A percentile compares a stretch with the other conserved stretches of the same genome.
These are phyloP conservation scores for Axinella damicornis DNA, from an alignment of 37 sponge, comb jelly and placozoan species.

Conservation along the genomic window DNA sequence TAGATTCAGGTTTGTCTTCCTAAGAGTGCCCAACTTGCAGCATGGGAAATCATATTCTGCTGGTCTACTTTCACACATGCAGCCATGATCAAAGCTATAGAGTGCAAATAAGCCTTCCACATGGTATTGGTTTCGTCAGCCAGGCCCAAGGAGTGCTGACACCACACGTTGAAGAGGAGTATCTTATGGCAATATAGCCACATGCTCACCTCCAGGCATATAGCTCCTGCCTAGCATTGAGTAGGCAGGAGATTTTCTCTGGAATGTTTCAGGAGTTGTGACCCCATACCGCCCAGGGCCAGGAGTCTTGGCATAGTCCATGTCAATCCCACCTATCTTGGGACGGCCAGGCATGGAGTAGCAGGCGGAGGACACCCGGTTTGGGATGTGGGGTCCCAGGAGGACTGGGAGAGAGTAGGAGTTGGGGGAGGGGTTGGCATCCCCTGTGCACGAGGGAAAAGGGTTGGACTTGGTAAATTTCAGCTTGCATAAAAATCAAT, in stretches of 20 bases:
- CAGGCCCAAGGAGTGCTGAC: too few relatives aligned
- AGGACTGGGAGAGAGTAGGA: constrained; percentile 91
- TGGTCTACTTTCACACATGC: too few relatives aligned
- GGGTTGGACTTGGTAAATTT: too few relatives aligned
- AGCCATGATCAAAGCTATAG: too few relatives aligned
- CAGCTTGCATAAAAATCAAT: too few relatives aligned
- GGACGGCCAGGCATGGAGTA: constrained; percentile 84
- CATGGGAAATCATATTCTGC: too few relatives aligned
- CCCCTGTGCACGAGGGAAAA: constrained; percentile 75
- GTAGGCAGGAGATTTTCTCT: constrained; percentile 78
- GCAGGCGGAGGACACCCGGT: constrained; percentile 82
- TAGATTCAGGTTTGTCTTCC: too few relatives aligned
- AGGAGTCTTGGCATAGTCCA: constrained; percentile 90
- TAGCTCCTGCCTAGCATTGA: constrained; percentile 78
- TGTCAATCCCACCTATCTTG: constrained; percentile 89
- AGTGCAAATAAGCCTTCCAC: too few relatives aligned
- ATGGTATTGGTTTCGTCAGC: too few relatives aligned
- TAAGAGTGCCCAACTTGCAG: too few relatives aligned
- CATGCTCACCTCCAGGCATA: constrained; percentile 90
- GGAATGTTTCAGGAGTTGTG: constrained; percentile 48
- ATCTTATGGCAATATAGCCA: too few relatives aligned
- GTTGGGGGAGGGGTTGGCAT: constrained; percentile 92
- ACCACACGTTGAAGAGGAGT: too few relatives aligned
- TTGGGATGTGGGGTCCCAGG: constrained; percentile 82
- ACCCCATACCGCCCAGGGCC: constrained; percentile 82